Percentiles rank a stretch among this genome's conserved stretches.
Evolutionary conservation across 2,797 vertebrate genomes (phyloP).

Genomic region (Manis pentadactyla): DNA sequence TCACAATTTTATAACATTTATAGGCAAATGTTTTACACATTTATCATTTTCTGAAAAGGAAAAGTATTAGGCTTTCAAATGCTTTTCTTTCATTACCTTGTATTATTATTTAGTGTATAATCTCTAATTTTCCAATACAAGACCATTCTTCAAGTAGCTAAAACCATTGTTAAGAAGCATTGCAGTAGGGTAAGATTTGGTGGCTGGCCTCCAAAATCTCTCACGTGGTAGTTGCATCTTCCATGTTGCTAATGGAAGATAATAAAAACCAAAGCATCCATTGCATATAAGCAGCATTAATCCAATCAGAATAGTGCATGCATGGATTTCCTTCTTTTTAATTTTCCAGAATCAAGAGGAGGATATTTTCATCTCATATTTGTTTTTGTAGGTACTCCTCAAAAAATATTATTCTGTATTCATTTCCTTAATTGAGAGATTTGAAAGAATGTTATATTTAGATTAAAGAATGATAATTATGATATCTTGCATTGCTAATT

Average conservation of each 20-base stretch:
- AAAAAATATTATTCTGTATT: slow-evolving; percentile 30
- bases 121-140: background rate
- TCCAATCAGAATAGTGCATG: background rate
- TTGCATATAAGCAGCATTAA: background rate
- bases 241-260: background rate
- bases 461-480: background rate
- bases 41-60: background rate
- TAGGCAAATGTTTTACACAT: background rate
- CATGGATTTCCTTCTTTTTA: background rate
- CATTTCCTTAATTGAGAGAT: slow-evolving; percentile 31
- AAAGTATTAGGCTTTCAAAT: background rate
- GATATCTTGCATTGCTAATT: background rate
- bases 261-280: background rate
- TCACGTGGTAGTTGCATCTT: background rate
- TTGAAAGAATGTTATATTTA: background rate
- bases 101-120: background rate
- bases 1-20: background rate
- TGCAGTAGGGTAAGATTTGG: background rate
- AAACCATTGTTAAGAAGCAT: background rate
- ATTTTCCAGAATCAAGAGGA: background rate
- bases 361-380: background rate
- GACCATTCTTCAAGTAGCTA: background rate
- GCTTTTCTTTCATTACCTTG: background rate
- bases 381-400: background rate
- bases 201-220: background rate